phyloP scores from a whole-genome alignment of 2,113 vertebrate species.

The Oophaga pumilio region DNA sequence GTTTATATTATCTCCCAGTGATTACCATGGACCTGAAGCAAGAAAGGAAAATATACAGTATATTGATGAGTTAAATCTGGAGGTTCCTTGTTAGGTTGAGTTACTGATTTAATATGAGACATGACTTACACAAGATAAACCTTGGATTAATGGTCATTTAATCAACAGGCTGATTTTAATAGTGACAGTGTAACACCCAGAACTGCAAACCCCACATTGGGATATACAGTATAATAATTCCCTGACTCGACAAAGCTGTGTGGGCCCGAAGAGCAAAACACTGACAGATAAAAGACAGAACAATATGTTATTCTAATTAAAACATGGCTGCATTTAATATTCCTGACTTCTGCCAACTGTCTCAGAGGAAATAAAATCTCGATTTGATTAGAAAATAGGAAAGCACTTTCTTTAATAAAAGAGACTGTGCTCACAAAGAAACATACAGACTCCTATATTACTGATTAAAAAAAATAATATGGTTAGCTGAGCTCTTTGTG shows the following conservation, averaged over 20 bases:
- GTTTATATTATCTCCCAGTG: neutral
- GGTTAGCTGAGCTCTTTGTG: neutral
- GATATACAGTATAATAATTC: neutral
- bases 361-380: constrained; percentile 46
- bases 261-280: constrained; percentile 4
- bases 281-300: constrained; percentile 39
- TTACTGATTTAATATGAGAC: neutral
- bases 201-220: neutral
- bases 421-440: constrained; percentile 1
- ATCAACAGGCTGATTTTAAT: neutral
- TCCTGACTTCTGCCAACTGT: constrained; percentile 28
- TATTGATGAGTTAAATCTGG: neutral
- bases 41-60: neutral
- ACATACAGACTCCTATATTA: constrained; percentile 4
- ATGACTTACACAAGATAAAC: neutral
- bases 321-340: constrained; percentile 45
- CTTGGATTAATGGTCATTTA: constrained; percentile 17
- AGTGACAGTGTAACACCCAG: neutral
- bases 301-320: constrained; percentile 45
- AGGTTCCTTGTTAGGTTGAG: neutral
- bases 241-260: constrained; percentile 5
- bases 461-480: neutral
- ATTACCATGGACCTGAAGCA: neutral
- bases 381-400: constrained; percentile 39
- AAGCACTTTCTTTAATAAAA: constrained; percentile 41